A percentile compares a stretch with the other conserved stretches of the same genome.
These are phyloP conservation scores for Diarsia dahlii DNA, from an alignment of 2,888 invertebrate species.

Conservation along the genomic window DNA sequence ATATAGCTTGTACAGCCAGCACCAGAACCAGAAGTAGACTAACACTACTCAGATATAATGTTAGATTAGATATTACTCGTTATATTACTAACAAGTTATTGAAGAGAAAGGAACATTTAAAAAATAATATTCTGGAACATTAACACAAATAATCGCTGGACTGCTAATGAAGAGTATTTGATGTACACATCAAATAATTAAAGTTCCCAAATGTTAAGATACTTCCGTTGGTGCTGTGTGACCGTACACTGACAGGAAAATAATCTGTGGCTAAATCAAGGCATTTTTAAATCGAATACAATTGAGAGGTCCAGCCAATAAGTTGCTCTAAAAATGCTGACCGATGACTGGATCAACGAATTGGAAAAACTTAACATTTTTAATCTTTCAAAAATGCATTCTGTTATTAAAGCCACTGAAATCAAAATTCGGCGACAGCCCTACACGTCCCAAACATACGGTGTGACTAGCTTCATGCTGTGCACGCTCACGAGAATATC, in stretches of 20 bases:
- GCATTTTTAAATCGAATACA: neutral
- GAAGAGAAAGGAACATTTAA: no score
- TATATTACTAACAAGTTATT: no score
- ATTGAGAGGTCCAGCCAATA: neutral
- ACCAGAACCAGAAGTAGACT: no score
- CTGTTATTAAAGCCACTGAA: neutral
- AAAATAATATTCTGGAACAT: no score
- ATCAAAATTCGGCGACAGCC: constrained; percentile 24
- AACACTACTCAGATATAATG: no score
- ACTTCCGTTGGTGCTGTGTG: no score
- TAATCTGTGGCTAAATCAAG: neutral
- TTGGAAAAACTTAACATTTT: neutral
- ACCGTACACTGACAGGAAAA: neutral
- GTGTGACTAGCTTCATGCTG: constrained; percentile 37
- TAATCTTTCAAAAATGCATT: neutral
- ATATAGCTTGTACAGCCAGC: neutral
- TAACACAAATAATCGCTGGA: no score
- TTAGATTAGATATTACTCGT: no score
- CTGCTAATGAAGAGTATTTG: no score
- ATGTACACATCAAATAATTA: no score
- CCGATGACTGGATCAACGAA: neutral
- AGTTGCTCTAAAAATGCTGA: neutral
- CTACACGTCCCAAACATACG: constrained; percentile 39
- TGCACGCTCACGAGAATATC: constrained; percentile 46
- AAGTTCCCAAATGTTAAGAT: no score